Percentiles rank a stretch among this genome's conserved stretches.
Evolutionary conservation across 1,140 invertebrate species (phyloP).

Genomic region (Panagrolaimus sp.): DNA sequence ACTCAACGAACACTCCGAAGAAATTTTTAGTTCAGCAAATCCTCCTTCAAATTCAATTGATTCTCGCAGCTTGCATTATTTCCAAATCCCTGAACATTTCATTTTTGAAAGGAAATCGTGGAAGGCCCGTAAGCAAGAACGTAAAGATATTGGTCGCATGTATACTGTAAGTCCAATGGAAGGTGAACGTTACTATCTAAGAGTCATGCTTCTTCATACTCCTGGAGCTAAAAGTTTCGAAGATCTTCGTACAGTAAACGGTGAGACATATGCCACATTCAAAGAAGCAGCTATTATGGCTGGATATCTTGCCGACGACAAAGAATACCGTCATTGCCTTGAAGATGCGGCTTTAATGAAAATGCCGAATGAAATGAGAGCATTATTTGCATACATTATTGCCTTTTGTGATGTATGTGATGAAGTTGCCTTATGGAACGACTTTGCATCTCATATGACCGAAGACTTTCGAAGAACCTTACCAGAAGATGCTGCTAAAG

Average conservation of each 20-base stretch:
- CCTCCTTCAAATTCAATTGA: no score
- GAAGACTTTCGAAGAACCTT: conserved; percentile 22
- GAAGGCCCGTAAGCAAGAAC: conserved; percentile 3
- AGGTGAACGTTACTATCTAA: conserved; percentile 37
- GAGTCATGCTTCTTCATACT: conserved; percentile 40
- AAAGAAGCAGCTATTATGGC: conserved; percentile 12
- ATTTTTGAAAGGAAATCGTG: conserved; percentile 11
- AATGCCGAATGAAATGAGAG: conserved; percentile 23
- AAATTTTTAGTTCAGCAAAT: no score
- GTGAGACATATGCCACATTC: conserved; percentile 19
- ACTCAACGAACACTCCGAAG: conserved; percentile 36
- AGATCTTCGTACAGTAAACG: conserved; percentile 38
- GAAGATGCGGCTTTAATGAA: not conserved
- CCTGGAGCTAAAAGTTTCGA: conserved; percentile 36
- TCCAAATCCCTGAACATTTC: conserved; percentile 54
- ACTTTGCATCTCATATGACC: conserved; percentile 18
- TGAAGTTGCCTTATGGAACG: conserved; percentile 26
- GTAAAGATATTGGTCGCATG: conserved; percentile 37
- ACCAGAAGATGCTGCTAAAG: not conserved
- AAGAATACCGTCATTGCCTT: conserved; percentile 25
- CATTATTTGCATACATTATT: conserved; percentile 23
- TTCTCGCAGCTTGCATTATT: conserved; percentile 35
- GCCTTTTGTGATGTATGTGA: conserved; percentile 1
- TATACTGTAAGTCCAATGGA: conserved; percentile 33
- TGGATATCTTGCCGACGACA: conserved; percentile 19